Evolutionary conservation across 2,888 invertebrate species (phyloP), one percentile per base, ranked within the genome.

Genomic region (Drosophila atripex): DNA sequence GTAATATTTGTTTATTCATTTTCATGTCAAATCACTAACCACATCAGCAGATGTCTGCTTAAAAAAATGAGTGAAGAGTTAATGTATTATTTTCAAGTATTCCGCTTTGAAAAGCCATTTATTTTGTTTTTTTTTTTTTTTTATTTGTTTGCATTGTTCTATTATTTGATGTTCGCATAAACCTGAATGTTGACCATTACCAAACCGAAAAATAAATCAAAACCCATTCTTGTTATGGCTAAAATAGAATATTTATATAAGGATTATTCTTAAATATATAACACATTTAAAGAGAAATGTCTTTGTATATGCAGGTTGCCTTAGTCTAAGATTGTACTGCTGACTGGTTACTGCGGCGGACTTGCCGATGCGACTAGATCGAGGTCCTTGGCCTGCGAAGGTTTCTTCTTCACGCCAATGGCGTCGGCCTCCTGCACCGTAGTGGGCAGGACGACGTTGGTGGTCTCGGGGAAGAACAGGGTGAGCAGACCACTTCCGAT

Each of bases 381-480:
- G 18, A 65, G 49, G 14, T 76, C 58, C 39, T 70, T 69, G 47
- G 38, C 58, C 73, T 74, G 68, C n/a, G 68, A 75, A 3, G 68
- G 61, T 45, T 86, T 82, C 50, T 84, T 84, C 45, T 83, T 80
- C 14, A 66, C 58, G 3, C 90, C 90, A 58, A 94, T 91, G 25
- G 90, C 89, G 80, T 93, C 93, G 0, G 94, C 94, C 76, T 94
- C 94, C 41, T 91, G 89, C 68, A 94, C 93, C 61, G 94, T 94
- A 84, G 94, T 93, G 1, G 94, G 94, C 47, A 94, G 89, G 9
- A 93, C 91, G 35, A 92, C 91, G 89, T 94, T 92, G 32, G 94
- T 92, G 3, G 94, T 94, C 92, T 94, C 94, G 0, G 94, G 94
- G 47, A 94, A 94, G 49, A 92, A 91, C 78, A 94, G 89, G 88